Base-by-base conservation (phyloP, 2,797 vertebrate species). In the Centroberyx gerrardi region DNA sequence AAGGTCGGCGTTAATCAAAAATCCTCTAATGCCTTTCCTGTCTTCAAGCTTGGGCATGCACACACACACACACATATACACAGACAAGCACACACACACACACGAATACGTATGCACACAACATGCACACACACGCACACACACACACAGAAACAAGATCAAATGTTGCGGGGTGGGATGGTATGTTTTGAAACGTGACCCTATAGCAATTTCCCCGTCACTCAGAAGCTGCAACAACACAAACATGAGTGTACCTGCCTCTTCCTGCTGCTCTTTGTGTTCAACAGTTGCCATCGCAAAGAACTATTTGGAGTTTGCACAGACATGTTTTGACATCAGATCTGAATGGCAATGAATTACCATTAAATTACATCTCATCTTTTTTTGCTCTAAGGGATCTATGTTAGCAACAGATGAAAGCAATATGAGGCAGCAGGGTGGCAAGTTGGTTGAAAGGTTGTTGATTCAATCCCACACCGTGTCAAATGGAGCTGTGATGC, bases 121-220 rank as follows among this genome's bases (percentile, higher is more conserved):
- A 22, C 22, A 22, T 22, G 22, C 58, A 56, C 58, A 22, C 22
- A 22, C 22, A 22, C 22, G 22, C 22, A 22, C 22, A 54, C 54
- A 67, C 44, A 52, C 27, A 54, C 44, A 59, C 62, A 53, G 42
- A 62, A n/a, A 49, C 15, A 59, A 78, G 89, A 93, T 92, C 90
- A 89, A 88, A 92, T 80, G 88, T 64, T 85, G 44, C 74, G 17
- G 76, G 72, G 28, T 66, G 73, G 58, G 77, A 58, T 62, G 76
- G 75, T 72, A 42, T 68, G 59, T 82, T 92, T 87, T 92, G 92
- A 91, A 92, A 92, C 87, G 40, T 56, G 84, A 93, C 76, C 78
- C 83, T 52, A 29, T 4, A 33, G 82, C 81, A 82, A 92, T 89
- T 90, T 88, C 44, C 80, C 76, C 9, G 14, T 91, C 90, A 83